phyloP scores from a whole-genome alignment of 2,113 vertebrate genomes.

The Fregetta grallaria region DNA sequence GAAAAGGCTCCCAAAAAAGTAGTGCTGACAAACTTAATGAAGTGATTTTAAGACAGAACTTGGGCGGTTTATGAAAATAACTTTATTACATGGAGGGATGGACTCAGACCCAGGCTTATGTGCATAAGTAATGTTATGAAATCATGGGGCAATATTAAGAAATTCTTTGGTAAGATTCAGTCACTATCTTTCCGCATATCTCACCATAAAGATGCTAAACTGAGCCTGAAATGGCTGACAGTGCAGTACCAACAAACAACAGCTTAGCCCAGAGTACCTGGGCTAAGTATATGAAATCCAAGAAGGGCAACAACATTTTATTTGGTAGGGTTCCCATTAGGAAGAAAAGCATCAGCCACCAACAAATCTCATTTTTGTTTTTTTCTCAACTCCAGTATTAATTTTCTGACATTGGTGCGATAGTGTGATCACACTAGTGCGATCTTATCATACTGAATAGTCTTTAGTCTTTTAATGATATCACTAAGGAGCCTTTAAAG shows the following conservation, averaged over 20 bases:
- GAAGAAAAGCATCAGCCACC: neutral
- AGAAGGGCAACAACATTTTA: neutral
- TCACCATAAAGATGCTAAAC: neutral
- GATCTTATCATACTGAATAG: neutral
- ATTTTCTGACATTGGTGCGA: neutral
- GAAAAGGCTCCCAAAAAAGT: neutral
- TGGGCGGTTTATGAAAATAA: neutral
- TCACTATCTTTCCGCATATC: neutral
- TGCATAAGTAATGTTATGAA: neutral
- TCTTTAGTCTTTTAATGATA: neutral
- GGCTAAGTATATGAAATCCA: neutral
- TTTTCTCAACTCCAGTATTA: neutral
- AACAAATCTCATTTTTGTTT: neutral
- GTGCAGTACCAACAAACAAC: neutral
- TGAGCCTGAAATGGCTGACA: neutral
- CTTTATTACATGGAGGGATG: neutral
- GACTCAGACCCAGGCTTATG: neutral
- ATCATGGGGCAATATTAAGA: neutral
- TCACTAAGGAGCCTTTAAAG: neutral
- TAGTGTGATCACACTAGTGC: neutral
- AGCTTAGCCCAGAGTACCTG: neutral
- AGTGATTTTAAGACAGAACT: neutral
- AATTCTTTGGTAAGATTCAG: neutral
- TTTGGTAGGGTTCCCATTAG: neutral
- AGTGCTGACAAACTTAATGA: neutral